Conservation (phyloP, 64 coral and sea anemone species). For the Catalaphyllia jardinei region DNA sequence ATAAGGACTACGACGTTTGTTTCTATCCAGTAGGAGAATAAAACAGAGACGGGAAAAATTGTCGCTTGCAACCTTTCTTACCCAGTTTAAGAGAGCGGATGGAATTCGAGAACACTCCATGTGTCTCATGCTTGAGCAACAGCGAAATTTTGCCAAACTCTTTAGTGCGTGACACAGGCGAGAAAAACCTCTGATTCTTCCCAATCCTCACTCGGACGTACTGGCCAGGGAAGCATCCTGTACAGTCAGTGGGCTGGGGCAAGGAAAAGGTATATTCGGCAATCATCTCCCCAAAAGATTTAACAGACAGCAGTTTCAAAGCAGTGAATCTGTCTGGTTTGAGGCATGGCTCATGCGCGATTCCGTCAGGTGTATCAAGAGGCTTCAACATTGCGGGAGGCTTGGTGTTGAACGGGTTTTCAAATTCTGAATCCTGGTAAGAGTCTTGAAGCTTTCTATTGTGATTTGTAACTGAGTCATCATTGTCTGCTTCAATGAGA, state of each 20-base stretch:
- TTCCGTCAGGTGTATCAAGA: constrained; percentile 24
- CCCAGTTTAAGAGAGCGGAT: constrained; percentile 55
- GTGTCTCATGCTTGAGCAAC: constrained; percentile 54
- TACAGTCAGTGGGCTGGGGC: constrained; percentile 53
- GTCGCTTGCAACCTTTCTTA: not conserved
- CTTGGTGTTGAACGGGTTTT: constrained; percentile 79
- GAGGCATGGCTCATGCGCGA: constrained; percentile 49
- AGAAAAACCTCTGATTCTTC: constrained; percentile 60
- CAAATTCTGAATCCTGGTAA: constrained; percentile 75
- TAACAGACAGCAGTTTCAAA: constrained; percentile 62
- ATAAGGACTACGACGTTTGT: no score
- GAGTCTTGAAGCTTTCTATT: not conserved
- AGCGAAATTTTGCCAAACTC: constrained; percentile 61
- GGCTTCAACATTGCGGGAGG: constrained; percentile 50
- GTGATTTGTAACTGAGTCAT: not conserved
- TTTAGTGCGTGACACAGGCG: constrained; percentile 59
- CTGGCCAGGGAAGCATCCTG: constrained; percentile 67
- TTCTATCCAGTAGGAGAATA: not conserved
- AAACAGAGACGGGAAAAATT: no score
- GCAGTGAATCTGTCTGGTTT: constrained; percentile 51
- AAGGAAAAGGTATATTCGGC: constrained; percentile 70
- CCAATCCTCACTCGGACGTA: constrained; percentile 56
- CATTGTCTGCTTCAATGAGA: constrained; percentile 23
- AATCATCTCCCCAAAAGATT: constrained; percentile 23
- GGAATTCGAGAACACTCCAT: constrained; percentile 51